These are phyloP conservation scores for Zosterops hypoxanthus DNA, from an alignment of 2,113 vertebrate species.

Conservation along the genomic window DNA sequence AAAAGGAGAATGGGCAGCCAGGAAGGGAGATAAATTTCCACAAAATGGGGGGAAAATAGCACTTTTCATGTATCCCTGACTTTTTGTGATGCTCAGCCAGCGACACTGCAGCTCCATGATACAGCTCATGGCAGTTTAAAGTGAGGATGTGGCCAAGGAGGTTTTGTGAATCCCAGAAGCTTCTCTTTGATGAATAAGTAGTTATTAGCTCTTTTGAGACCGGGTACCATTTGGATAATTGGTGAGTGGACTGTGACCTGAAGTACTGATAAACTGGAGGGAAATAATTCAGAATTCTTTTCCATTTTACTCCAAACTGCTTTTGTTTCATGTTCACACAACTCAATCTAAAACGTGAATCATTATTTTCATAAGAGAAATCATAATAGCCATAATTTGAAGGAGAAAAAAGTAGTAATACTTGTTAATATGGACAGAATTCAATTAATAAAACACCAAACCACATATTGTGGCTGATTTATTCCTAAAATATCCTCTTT, in stretches of 20 bases:
- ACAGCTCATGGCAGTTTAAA: not conserved
- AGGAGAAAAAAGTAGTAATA: not conserved
- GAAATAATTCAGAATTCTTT: constrained; percentile 41
- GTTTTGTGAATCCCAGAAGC: not conserved
- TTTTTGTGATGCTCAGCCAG: not conserved
- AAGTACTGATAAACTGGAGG: constrained; percentile 21
- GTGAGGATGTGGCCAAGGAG: not conserved
- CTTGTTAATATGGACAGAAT: constrained; percentile 37
- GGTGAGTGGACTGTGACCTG: constrained; percentile 56
- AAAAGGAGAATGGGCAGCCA: not conserved
- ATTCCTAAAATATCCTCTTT: constrained; percentile 16
- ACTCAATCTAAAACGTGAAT: constrained; percentile 43
- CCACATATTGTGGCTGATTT: constrained; percentile 3
- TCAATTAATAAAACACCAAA: constrained; percentile 55
- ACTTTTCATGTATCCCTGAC: not conserved
- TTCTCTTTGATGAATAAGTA: constrained; percentile 44
- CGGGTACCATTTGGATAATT: not conserved
- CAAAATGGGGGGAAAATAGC: fast-evolving
- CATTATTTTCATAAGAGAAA: constrained; percentile 17
- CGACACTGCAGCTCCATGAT: fast-evolving
- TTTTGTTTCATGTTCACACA: constrained; percentile 54
- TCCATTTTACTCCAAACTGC: constrained; percentile 38
- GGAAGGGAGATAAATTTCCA: not conserved
- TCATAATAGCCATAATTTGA: constrained; percentile 50
- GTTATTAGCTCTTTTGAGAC: constrained; percentile 43